Percentiles rank a stretch among this genome's conserved stretches.
These are phyloP conservation scores for Spatula versicolor DNA, from an alignment of 2,797 vertebrate species.

Conservation along the genomic window DNA sequence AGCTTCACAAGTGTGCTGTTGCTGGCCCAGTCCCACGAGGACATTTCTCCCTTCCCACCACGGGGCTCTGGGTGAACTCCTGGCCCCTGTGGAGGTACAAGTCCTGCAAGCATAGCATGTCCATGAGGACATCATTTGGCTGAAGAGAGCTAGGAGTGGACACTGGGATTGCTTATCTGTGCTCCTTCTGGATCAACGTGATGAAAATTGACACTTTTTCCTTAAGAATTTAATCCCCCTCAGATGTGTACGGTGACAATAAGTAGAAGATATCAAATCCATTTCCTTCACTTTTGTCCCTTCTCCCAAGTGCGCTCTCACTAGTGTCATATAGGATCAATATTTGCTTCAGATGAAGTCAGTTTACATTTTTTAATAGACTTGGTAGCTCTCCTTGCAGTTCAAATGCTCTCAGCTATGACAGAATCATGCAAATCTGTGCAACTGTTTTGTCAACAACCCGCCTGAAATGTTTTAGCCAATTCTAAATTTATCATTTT, in stretches of 20 bases:
- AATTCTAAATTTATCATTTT: neutral
- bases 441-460: conserved; percentile 20
- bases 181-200: neutral
- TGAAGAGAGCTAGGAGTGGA: neutral
- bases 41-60: neutral
- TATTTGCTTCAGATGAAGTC: neutral
- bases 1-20: neutral
- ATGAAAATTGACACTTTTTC: neutral
- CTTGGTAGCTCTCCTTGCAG: neutral
- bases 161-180: neutral
- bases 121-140: neutral
- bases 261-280: neutral
- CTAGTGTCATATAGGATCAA: neutral
- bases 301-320: neutral
- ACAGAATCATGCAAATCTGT: neutral
- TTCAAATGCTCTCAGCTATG: neutral
- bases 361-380: neutral
- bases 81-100: fast-evolving
- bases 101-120: neutral
- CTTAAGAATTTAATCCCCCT: neutral
- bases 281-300: neutral
- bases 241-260: neutral
- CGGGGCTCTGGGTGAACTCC: neutral
- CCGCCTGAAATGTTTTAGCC: neutral
- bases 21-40: neutral